These are phyloP conservation scores for Parauchenoglanis punctatus DNA, from an alignment of 2,797 vertebrate species.

Conservation along the genomic window DNA sequence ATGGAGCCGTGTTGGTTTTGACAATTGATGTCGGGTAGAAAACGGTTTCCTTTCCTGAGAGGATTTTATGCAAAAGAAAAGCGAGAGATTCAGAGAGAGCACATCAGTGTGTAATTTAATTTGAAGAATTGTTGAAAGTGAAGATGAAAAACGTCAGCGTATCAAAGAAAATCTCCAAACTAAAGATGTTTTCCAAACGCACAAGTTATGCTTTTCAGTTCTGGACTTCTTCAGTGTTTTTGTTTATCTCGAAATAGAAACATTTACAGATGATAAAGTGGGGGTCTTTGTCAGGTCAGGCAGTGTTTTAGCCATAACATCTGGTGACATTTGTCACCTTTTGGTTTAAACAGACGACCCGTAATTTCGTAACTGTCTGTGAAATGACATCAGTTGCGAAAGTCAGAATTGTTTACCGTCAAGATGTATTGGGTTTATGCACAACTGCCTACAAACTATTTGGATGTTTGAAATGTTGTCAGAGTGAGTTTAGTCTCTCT, in stretches of 20 bases:
- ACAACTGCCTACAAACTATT: not conserved
- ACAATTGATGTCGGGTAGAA: not conserved
- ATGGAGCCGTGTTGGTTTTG: not conserved
- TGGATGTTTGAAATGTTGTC: not conserved
- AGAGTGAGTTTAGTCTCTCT: not conserved
- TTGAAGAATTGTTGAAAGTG: not conserved
- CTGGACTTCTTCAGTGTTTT: not conserved
- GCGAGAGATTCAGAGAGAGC: no score
- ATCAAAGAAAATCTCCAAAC: not conserved
- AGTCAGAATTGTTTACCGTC: not conserved
- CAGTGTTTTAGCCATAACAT: not conserved
- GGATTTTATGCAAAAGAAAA: no score
- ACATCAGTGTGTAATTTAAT: no score
- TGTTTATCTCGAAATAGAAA: not conserved
- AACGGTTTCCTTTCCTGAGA: not conserved
- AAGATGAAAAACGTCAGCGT: not conserved
- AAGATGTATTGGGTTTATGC: not conserved
- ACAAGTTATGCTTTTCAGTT: not conserved
- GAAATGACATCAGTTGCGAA: not conserved
- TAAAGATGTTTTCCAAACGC: not conserved
- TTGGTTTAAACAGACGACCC: not conserved
- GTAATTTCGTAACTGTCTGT: not conserved
- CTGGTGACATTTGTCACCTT: constrained; percentile 14
- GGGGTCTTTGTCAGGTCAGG: not conserved
- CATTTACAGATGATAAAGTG: not conserved